These are phyloP conservation scores for Myotis brandtii DNA, from an alignment of 2,113 vertebrate genomes.

Conservation along the genomic window DNA sequence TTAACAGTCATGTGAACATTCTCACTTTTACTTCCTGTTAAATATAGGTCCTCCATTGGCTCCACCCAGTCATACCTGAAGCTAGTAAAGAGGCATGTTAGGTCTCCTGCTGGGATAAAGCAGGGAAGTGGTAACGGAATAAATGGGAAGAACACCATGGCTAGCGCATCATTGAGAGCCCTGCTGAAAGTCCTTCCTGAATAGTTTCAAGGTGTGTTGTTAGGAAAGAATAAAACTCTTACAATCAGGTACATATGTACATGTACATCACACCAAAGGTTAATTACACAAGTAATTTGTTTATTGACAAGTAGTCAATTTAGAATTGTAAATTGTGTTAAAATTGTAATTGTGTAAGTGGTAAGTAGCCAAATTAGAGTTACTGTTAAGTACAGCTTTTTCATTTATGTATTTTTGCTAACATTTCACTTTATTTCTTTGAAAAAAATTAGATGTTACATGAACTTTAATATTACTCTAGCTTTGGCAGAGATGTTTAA, in stretches of 20 bases:
- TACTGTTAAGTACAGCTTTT: conserved; percentile 32
- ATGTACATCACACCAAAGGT: not conserved
- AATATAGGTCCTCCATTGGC: not conserved
- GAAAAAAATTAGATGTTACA: conserved; percentile 68
- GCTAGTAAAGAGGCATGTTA: not conserved
- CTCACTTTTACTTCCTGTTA: not conserved
- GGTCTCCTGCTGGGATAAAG: not conserved
- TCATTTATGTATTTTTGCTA: conserved; percentile 36
- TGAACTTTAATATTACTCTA: conserved; percentile 81
- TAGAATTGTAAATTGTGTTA: not conserved
- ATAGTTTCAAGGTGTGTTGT: not conserved
- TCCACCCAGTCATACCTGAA: not conserved
- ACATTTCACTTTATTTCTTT: conserved; percentile 64
- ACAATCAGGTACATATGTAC: not conserved
- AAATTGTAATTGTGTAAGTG: not conserved
- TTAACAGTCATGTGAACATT: not conserved
- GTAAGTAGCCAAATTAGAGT: conserved; percentile 25
- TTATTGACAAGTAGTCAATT: not conserved
- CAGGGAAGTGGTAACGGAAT: not conserved
- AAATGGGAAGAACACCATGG: not conserved
- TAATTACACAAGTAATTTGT: not conserved
- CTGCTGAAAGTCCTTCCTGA: conserved; percentile 10
- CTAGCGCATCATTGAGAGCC: not conserved
- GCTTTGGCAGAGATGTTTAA: conserved; percentile 76
- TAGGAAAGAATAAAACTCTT: conserved; percentile 16